phyloP scores from a whole-genome alignment of 2,888 invertebrate genomes.

The Campoletis raptor region DNA sequence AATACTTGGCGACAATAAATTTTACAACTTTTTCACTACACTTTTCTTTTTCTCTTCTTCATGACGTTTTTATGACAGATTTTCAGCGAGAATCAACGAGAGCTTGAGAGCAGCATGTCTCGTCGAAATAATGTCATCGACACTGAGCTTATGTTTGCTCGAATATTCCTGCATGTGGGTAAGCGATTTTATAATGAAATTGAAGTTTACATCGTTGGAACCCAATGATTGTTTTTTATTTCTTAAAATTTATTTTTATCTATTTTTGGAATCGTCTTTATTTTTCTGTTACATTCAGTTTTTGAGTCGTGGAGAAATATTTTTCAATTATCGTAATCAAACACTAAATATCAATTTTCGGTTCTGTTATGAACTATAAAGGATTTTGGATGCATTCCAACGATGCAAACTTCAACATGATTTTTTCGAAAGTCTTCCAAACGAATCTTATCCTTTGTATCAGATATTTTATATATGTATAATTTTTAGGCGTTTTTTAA shows the following conservation, averaged over 20 bases:
- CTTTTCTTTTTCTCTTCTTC: neutral
- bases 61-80: neutral
- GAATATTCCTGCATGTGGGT: slow-evolving; percentile 65
- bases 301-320: no score
- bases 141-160: slow-evolving; percentile 57
- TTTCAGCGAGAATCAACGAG: slow-evolving; percentile 44
- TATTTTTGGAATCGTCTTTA: no score
- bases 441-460: neutral
- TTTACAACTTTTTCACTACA: neutral
- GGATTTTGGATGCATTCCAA: no score
- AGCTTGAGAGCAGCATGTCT: slow-evolving; percentile 48
- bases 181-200: neutral
- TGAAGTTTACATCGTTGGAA: no score
- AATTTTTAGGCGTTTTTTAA: slow-evolving; percentile 15
- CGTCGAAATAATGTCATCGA: slow-evolving; percentile 54
- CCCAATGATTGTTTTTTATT: no score
- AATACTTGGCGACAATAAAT: neutral
- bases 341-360: no score
- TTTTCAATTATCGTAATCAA: no score
- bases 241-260: no score
- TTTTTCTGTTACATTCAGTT: no score
- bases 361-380: no score
- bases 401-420: no score
- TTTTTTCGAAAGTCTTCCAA: no score
- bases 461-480: neutral